Evolutionary conservation across 2,888 invertebrate genomes (phyloP).

Genomic region (Conchocele bisecta): DNA sequence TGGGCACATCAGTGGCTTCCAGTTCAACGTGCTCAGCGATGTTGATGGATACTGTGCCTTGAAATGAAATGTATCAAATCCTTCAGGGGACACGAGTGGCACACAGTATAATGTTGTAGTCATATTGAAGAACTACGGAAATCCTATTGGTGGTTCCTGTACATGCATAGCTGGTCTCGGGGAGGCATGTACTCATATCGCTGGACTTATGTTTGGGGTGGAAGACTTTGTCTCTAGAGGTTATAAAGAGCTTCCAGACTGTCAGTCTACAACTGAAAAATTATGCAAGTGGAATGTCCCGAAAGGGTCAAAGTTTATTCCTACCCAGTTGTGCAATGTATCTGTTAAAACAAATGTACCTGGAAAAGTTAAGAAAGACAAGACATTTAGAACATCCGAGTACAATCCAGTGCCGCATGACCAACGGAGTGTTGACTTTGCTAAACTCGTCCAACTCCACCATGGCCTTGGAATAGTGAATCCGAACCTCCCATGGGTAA

Average conservation of each 20-base stretch:
- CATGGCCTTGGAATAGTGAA: not conserved
- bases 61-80: too few relatives aligned
- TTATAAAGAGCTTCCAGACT: constrained; percentile 11
- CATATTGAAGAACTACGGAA: constrained; percentile 1
- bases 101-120: constrained; percentile 24
- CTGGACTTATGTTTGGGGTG: constrained; percentile 15
- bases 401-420: constrained; percentile 10
- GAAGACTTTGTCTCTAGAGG: constrained; percentile 26
- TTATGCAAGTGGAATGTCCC: constrained; percentile 27
- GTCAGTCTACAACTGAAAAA: constrained; percentile 4
- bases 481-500: constrained; percentile 18
- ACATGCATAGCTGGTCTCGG: constrained; percentile 22
- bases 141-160: constrained; percentile 23
- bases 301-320: constrained; percentile 6
- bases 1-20: too few relatives aligned
- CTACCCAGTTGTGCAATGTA: not conserved
- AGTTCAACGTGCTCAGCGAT: too few relatives aligned
- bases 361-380: constrained; percentile 3
- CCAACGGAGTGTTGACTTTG: not conserved
- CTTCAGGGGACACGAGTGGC: constrained; percentile 27
- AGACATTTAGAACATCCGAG: not conserved
- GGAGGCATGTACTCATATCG: constrained; percentile 26
- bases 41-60: too few relatives aligned
- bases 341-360: not conserved
- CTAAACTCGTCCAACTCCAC: not conserved